A percentile compares a stretch with the other conserved stretches of the same genome.
phyloP scores from a whole-genome alignment of 2,113 vertebrate species.

The Pterocles orientalis region DNA sequence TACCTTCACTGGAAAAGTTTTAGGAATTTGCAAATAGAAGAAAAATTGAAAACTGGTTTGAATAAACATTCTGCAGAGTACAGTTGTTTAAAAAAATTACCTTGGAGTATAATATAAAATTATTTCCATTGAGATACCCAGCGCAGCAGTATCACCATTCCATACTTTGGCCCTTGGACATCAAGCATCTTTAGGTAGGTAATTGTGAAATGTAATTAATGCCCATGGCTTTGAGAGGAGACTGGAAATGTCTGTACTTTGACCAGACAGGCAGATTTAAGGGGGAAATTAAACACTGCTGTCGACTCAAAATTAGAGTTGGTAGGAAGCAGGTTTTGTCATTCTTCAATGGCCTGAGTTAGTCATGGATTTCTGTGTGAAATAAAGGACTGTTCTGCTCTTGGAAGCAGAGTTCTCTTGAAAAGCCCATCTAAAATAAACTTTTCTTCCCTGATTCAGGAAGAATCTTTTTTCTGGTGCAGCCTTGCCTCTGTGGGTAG shows the following conservation, averaged over 20 bases:
- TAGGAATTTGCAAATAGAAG: background rate
- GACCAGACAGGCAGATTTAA: background rate
- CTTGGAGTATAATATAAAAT: background rate
- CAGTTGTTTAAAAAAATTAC: background rate
- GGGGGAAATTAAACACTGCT: background rate
- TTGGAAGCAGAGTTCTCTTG: conserved; percentile 18
- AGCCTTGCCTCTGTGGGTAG: background rate
- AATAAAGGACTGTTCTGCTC: conserved; percentile 8
- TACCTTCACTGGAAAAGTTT: background rate
- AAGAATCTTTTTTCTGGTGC: background rate
- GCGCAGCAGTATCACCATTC: background rate
- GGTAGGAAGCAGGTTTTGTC: conserved; percentile 48
- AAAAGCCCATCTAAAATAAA: conserved; percentile 29
- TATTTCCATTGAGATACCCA: background rate
- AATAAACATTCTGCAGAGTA: background rate
- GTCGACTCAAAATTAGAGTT: background rate
- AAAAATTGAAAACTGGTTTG: background rate
- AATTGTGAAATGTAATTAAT: background rate
- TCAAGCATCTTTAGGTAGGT: background rate
- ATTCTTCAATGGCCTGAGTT: conserved; percentile 31
- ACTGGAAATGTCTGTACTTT: background rate
- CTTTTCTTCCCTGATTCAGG: background rate
- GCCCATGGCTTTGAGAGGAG: background rate
- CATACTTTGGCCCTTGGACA: background rate
- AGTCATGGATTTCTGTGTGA: conserved; percentile 43